Evolutionary conservation across 2,888 invertebrate species (phyloP).

Genomic region (Temnothorax unifasciatus): DNA sequence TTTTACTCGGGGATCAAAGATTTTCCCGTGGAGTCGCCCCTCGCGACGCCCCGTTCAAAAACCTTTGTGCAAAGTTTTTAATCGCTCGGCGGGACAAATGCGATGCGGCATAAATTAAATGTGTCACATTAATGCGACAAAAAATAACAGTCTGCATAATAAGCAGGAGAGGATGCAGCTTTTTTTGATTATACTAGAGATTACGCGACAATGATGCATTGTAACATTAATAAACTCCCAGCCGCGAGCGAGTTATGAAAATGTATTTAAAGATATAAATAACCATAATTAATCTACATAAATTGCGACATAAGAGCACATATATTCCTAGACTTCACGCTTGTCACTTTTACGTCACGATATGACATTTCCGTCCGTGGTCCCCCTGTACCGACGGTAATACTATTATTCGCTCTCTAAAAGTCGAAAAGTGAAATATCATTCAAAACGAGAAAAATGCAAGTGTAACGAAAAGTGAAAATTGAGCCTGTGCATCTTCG

Average conservation of each 20-base stretch:
- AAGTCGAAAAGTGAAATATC: too few relatives aligned
- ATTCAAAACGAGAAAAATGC: too few relatives aligned
- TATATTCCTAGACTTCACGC: not conserved
- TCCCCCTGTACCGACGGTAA: not conserved
- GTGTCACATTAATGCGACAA: constrained; percentile 46
- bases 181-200: constrained; percentile 24
- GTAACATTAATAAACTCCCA: constrained; percentile 27
- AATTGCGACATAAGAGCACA: not conserved
- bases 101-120: constrained; percentile 50
- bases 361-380: not conserved
- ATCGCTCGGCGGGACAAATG: constrained; percentile 20
- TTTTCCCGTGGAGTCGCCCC: constrained; percentile 16
- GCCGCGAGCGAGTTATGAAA: constrained; percentile 6
- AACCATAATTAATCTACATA: constrained; percentile 37
- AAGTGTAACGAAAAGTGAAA: too few relatives aligned
- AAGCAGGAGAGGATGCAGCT: not conserved
- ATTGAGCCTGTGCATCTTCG: too few relatives aligned
- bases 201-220: constrained; percentile 35
- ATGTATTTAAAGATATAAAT: constrained; percentile 26
- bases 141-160: constrained; percentile 38
- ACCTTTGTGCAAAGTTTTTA: constrained; percentile 49
- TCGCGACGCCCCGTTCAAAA: not conserved
- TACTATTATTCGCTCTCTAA: not conserved
- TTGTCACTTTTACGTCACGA: not conserved
- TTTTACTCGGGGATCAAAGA: constrained; percentile 48